A percentile compares a stretch with the other conserved stretches of the same genome.
Evolutionary conservation across 2,797 vertebrate species (phyloP).

Genomic region (Poliocrania exsul): DNA sequence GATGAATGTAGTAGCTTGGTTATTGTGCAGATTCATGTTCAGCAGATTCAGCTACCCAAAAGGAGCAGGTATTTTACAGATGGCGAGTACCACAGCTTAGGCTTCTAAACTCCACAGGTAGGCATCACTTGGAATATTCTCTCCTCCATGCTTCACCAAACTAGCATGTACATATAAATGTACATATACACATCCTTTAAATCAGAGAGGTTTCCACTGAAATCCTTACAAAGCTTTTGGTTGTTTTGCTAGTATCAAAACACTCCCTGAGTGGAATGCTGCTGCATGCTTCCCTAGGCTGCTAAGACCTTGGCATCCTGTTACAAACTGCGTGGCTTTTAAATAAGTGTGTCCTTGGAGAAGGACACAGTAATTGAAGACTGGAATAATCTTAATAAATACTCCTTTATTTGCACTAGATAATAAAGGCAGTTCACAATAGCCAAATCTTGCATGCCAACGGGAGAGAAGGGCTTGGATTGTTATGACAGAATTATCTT

Average conservation of each 20-base stretch:
- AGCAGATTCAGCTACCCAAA: neutral
- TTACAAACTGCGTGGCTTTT: neutral
- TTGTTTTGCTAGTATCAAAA: neutral
- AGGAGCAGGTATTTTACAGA: neutral
- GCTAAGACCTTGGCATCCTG: neutral
- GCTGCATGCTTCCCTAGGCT: neutral
- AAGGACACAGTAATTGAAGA: neutral
- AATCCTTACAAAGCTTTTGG: neutral
- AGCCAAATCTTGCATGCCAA: neutral
- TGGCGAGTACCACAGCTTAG: neutral
- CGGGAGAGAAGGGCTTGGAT: neutral
- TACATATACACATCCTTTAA: neutral
- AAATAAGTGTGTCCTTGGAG: neutral
- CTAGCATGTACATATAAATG: rapidly evolving
- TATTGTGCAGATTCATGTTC: neutral
- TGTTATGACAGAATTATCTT: neutral
- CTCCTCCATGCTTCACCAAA: neutral
- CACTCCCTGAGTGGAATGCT: neutral
- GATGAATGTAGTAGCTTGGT: neutral
- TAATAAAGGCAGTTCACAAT: neutral
- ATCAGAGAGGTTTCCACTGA: neutral
- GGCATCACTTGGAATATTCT: neutral
- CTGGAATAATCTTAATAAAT: neutral
- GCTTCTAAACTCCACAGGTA: neutral
- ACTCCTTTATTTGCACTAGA: neutral